These are phyloP conservation scores for Molossus molossus DNA, from an alignment of 2,797 vertebrate species.

Conservation along the genomic window DNA sequence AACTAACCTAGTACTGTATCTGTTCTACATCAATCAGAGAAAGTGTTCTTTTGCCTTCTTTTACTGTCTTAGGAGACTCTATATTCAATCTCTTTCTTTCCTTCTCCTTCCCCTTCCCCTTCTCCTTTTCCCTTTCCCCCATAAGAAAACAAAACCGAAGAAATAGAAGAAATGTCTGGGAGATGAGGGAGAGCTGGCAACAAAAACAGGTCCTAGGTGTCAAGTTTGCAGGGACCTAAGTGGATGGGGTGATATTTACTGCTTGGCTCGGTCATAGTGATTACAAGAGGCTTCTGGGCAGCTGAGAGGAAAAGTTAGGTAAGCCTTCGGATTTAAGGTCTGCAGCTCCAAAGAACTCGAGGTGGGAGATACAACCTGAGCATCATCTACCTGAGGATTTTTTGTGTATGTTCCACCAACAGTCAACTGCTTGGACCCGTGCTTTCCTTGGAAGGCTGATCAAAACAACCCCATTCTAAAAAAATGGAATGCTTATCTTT, in stretches of 20 bases:
- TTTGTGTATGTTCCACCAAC: background rate
- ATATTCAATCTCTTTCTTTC: background rate
- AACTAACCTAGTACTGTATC: background rate
- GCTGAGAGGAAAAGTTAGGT: background rate
- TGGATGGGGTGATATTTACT: background rate
- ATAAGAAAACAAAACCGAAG: constrained; percentile 18
- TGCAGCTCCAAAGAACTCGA: background rate
- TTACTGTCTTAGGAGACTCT: background rate
- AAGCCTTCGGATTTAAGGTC: background rate
- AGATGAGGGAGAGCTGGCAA: background rate
- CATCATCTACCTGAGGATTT: no score
- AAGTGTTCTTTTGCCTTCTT: background rate
- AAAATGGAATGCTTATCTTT: background rate
- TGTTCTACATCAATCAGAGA: background rate
- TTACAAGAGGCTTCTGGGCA: background rate
- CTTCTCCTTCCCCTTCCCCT: background rate
- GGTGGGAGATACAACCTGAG: background rate
- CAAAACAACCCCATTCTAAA: constrained; percentile 14
- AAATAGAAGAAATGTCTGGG: background rate
- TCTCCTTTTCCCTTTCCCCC: no score
- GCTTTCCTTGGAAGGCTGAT: background rate
- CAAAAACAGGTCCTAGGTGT: background rate
- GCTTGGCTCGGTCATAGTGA: background rate
- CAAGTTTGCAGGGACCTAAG: background rate
- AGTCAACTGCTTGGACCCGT: background rate